Evolutionary conservation across 2,888 invertebrate genomes (phyloP).

Genomic region (Xylota segnis): DNA sequence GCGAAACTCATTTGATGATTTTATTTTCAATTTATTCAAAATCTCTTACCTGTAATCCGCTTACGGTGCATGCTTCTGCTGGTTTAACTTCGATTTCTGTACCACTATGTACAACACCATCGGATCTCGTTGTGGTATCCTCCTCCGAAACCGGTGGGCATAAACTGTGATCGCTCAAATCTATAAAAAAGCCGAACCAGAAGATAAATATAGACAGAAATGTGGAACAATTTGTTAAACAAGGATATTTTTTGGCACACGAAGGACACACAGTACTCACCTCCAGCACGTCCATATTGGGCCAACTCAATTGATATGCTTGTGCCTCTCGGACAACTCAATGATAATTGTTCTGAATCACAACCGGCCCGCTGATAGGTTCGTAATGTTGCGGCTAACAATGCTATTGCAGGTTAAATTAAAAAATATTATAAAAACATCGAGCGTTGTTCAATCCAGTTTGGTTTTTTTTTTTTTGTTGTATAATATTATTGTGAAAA

Average conservation of each 20-base stretch:
- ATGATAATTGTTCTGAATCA: slow-evolving; percentile 94
- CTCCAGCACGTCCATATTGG: slow-evolving; percentile 91
- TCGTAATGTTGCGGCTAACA: slow-evolving; percentile 94
- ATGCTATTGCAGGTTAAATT: slow-evolving; percentile 86
- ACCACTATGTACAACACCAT: slow-evolving; percentile 83
- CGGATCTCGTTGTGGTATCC: slow-evolving; percentile 81
- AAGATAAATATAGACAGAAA: slow-evolving; percentile 1
- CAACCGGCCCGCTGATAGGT: slow-evolving; percentile 97
- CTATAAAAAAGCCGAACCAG: slow-evolving; percentile 74
- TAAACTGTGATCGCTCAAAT: slow-evolving; percentile 83
- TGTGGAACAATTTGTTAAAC: slow-evolving; percentile 44
- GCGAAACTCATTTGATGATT: background rate
- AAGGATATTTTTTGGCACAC: slow-evolving; percentile 28
- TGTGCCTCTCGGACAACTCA: slow-evolving; percentile 96
- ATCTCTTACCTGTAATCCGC: slow-evolving; percentile 89
- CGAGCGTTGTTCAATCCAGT: slow-evolving; percentile 2
- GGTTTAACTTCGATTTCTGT: slow-evolving; percentile 87
- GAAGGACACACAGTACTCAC: slow-evolving; percentile 79
- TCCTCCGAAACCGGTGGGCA: slow-evolving; percentile 83
- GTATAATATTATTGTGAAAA: slow-evolving; percentile 29
- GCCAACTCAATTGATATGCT: slow-evolving; percentile 96
- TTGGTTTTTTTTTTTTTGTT: slow-evolving; percentile 7
- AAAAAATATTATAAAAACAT: background rate
- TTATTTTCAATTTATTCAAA: slow-evolving; percentile 3
- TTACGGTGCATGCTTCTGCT: slow-evolving; percentile 83